Percentiles rank a stretch among this genome's conserved stretches.
These are phyloP conservation scores for Dinocampus coccinellae DNA, from an alignment of 2,888 invertebrate species.

Conservation along the genomic window DNA sequence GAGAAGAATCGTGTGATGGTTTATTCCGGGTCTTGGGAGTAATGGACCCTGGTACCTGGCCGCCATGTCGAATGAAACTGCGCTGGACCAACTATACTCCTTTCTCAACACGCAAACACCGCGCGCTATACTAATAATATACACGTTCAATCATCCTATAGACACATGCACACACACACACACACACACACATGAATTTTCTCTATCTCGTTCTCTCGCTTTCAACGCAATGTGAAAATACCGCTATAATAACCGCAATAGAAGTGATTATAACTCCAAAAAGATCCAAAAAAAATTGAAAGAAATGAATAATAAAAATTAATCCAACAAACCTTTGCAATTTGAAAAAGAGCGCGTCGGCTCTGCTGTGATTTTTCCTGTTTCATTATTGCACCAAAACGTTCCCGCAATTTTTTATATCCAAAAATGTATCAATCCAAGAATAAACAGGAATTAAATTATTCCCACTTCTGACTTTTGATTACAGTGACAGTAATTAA, in stretches of 20 bases:
- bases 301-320: conserved; percentile 22
- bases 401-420: conserved; percentile 25
- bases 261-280: not conserved
- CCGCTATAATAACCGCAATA: conserved; percentile 5
- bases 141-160: not conserved
- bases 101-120: conserved; percentile 25
- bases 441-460: not conserved
- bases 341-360: conserved; percentile 77
- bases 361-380: conserved; percentile 57
- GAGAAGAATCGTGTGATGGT: not conserved
- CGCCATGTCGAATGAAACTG: conserved; percentile 41
- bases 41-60: conserved; percentile 42
- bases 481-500: conserved; percentile 13
- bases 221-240: conserved; percentile 2
- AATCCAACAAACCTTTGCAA: conserved; percentile 76
- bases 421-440: conserved; percentile 14
- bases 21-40: conserved; percentile 19
- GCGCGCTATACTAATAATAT: conserved; percentile 23
- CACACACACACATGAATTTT: not conserved
- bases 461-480: conserved; percentile 29
- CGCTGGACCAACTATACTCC: conserved; percentile 39
- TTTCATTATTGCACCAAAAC: conserved; percentile 55
- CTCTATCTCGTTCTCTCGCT: not conserved
- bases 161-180: not conserved
- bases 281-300: too few species aligned